phyloP scores from a whole-genome alignment of 1,140 invertebrate species.

The Drosophila quadrilineata region DNA sequence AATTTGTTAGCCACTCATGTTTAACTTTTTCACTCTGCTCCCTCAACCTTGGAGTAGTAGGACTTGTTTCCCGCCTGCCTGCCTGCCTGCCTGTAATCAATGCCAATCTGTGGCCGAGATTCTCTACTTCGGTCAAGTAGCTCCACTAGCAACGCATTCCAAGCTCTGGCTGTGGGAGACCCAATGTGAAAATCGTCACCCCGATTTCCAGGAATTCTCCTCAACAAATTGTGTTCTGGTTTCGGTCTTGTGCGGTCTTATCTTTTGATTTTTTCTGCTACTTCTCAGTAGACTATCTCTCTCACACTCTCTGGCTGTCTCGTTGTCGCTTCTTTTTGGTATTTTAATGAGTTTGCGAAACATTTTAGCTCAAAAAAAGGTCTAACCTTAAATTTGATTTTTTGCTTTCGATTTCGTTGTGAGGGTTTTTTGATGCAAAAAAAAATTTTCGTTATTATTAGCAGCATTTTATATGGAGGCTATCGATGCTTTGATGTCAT shows the following conservation, averaged over 20 bases:
- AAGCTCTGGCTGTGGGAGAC: constrained; percentile 58
- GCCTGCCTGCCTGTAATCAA: constrained; percentile 57
- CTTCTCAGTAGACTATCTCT: background rate
- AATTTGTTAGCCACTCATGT: constrained; percentile 76
- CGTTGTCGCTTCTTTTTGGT: constrained; percentile 45
- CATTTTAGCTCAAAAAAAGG: constrained; percentile 45
- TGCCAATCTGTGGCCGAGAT: constrained; percentile 45
- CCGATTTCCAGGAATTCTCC: constrained; percentile 58
- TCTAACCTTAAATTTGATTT: constrained; percentile 22
- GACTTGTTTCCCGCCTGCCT: background rate
- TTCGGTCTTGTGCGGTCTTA: constrained; percentile 45
- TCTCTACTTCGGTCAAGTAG: constrained; percentile 5
- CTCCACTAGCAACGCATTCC: constrained; percentile 40
- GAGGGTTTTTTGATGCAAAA: background rate
- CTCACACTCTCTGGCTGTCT: background rate
- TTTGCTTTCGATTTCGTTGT: constrained; percentile 6
- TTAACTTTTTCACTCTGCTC: constrained; percentile 8
- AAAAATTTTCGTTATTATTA: constrained; percentile 67
- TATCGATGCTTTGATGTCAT: constrained; percentile 47
- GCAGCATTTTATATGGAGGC: constrained; percentile 46
- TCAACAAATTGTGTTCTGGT: constrained; percentile 35
- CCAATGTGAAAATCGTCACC: constrained; percentile 29
- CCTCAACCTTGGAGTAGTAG: no score
- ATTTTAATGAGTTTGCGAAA: constrained; percentile 65
- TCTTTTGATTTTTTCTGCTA: constrained; percentile 58